These are phyloP conservation scores for Poeciliopsis occidentalis DNA, from an alignment of 2,113 vertebrate genomes.

Conservation along the genomic window DNA sequence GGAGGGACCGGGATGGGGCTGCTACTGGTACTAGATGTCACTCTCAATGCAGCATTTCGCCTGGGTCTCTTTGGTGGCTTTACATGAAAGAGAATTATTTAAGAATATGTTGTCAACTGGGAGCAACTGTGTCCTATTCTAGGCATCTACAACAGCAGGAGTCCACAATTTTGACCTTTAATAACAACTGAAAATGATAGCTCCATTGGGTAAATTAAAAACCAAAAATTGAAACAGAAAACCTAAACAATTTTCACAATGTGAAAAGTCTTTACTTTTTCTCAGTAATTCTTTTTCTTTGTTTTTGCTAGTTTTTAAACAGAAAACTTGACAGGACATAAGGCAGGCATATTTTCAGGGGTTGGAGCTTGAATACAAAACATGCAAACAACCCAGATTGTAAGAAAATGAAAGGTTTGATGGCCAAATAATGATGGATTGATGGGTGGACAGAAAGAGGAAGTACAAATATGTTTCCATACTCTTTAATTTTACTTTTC, in stretches of 20 bases:
- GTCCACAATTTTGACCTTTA: not conserved
- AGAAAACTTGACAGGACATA: not conserved
- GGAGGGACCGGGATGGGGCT: conserved; percentile 21
- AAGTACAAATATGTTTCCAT: not conserved
- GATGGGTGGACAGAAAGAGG: not conserved
- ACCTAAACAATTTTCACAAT: not conserved
- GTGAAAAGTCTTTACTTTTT: too few species aligned
- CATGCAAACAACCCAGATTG: not conserved
- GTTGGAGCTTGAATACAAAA: not conserved
- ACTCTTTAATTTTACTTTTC: too few species aligned
- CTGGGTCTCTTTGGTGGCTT: conserved; percentile 69
- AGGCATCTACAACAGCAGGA: not conserved
- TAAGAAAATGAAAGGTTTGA: not conserved
- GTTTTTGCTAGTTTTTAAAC: not conserved
- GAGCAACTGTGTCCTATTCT: not conserved
- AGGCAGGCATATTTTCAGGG: not conserved
- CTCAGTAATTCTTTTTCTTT: too few species aligned
- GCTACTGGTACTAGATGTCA: conserved; percentile 19
- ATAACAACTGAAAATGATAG: not conserved
- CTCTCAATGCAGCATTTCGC: conserved; percentile 42
- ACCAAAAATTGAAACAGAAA: not conserved
- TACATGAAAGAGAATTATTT: conserved; percentile 56
- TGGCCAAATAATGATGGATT: not conserved
- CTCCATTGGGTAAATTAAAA: not conserved
- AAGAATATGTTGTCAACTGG: conserved; percentile 9